Percentiles rank a stretch among this genome's conserved stretches.
These are phyloP conservation scores for Theristicus caerulescens DNA, from an alignment of 2,113 vertebrate genomes.

Conservation along the genomic window DNA sequence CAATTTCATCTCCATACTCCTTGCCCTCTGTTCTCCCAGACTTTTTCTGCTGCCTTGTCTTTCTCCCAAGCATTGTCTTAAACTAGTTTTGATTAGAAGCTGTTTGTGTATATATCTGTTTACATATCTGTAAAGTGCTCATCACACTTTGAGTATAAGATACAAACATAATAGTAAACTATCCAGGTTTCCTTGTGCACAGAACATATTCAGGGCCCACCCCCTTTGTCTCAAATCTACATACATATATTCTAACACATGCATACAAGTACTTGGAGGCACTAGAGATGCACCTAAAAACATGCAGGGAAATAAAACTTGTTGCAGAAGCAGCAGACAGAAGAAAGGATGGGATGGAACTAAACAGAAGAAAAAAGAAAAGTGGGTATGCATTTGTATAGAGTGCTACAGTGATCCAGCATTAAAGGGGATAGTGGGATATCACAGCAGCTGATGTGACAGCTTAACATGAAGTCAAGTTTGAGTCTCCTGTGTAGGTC, in stretches of 20 bases:
- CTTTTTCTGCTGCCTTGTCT: not conserved
- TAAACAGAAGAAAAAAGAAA: not conserved
- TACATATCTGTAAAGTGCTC: not conserved
- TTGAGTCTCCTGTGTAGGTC: not conserved
- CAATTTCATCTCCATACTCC: not conserved
- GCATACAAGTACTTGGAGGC: not conserved
- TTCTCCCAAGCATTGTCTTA: not conserved
- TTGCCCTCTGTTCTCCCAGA: not conserved
- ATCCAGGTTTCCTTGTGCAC: not conserved
- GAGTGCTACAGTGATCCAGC: not conserved
- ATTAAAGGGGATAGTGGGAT: not conserved
- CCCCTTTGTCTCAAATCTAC: fast-evolving
- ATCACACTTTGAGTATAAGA: not conserved
- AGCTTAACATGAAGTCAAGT: not conserved
- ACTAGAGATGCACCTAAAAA: not conserved
- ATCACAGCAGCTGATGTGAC: not conserved
- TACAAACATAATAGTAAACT: not conserved
- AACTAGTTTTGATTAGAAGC: not conserved
- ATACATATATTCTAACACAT: not conserved
- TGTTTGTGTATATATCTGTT: not conserved
- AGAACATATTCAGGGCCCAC: fast-evolving
- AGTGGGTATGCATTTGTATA: not conserved
- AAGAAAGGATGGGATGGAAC: not conserved
- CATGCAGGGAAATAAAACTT: not conserved
- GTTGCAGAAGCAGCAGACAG: not conserved